phyloP scores from a whole-genome alignment of 2,113 vertebrate genomes.

The Pseudonaja textilis region DNA sequence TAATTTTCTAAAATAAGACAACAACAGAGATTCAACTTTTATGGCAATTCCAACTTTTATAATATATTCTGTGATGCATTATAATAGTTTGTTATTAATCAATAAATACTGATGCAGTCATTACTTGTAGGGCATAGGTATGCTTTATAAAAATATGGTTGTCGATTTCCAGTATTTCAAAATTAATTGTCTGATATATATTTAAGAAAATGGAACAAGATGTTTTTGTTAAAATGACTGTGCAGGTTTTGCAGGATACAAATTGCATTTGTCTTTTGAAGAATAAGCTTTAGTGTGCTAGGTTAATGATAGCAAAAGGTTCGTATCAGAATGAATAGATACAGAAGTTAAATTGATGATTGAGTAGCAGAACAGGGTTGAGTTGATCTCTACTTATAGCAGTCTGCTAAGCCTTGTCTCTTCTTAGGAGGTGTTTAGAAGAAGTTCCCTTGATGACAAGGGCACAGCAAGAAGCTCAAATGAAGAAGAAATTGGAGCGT shows the following conservation, averaged over 20 bases:
- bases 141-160: background rate
- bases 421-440: constrained; percentile 81
- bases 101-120: background rate
- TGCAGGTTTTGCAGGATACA: background rate
- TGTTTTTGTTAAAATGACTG: background rate
- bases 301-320: background rate
- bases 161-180: background rate
- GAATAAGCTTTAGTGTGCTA: background rate
- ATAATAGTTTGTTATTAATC: background rate
- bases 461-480: constrained; percentile 79
- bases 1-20: constrained; percentile 40
- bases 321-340: background rate
- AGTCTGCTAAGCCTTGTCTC: background rate
- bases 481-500: constrained; percentile 84
- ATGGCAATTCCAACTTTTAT: constrained; percentile 35
- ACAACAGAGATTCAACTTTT: background rate
- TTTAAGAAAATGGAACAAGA: background rate
- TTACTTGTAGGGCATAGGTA: background rate
- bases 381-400: background rate
- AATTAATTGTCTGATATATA: background rate
- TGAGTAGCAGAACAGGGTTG: background rate
- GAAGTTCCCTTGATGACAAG: constrained; percentile 89
- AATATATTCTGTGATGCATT: background rate
- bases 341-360: background rate
- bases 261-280: background rate